These are phyloP conservation scores for Copidosoma floridanum DNA, from an alignment of 1,140 invertebrate species.

Conservation along the genomic window DNA sequence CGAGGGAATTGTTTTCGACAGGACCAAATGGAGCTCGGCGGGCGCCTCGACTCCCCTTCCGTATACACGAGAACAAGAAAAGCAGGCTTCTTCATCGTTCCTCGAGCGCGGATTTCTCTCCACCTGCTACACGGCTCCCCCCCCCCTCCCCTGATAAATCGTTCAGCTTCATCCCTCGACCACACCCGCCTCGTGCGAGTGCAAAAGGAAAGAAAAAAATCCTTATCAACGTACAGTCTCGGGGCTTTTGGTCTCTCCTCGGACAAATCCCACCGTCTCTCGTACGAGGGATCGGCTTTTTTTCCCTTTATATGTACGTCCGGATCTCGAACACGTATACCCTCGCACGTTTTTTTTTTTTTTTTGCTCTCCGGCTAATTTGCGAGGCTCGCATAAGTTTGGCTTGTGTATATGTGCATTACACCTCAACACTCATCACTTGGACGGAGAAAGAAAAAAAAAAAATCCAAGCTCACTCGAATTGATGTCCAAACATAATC, in stretches of 20 bases:
- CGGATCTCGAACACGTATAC: too few species aligned
- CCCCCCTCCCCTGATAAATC: slow-evolving; percentile 46
- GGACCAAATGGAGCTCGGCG: slow-evolving; percentile 10
- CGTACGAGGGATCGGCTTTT: neutral
- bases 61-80: too few species aligned
- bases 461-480: too few species aligned
- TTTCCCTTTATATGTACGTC: too few species aligned
- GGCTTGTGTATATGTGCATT: neutral
- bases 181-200: slow-evolving; percentile 34
- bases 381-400: neutral
- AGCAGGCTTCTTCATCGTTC: slow-evolving; percentile 33
- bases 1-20: slow-evolving; percentile 18
- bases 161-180: slow-evolving; percentile 37
- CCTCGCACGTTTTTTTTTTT: too few species aligned
- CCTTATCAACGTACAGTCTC: slow-evolving; percentile 45
- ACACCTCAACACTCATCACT: neutral
- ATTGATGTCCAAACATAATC: too few species aligned
- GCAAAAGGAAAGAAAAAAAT: slow-evolving; percentile 23
- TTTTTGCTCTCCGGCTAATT: slow-evolving; percentile 13
- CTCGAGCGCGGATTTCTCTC: slow-evolving; percentile 37
- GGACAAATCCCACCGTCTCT: slow-evolving; percentile 24
- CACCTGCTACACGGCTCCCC: slow-evolving; percentile 41
- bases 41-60: neutral
- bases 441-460: neutral
- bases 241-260: slow-evolving; percentile 19